These are phyloP conservation scores for Crax fasciolata DNA, from an alignment of 2,797 vertebrate genomes.

Conservation along the genomic window DNA sequence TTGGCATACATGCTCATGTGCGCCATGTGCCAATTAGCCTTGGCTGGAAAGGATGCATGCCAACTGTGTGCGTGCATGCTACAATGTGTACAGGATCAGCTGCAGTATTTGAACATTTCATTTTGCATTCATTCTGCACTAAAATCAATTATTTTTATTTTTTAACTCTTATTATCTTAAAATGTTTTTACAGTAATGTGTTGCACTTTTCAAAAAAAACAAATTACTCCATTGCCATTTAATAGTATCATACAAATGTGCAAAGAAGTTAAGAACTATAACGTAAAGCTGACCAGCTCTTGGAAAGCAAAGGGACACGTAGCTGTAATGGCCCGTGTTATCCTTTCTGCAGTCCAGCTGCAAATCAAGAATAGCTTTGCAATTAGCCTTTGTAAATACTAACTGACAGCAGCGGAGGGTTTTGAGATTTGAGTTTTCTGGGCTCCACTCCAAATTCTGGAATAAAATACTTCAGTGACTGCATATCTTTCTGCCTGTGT, in stretches of 20 bases:
- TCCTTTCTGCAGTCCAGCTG: constrained; percentile 19
- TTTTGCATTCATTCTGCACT: neutral
- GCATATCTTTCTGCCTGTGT: constrained; percentile 15
- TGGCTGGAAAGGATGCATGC: neutral
- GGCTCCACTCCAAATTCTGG: constrained; percentile 55
- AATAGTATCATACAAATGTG: neutral
- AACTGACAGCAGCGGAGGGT: constrained; percentile 39
- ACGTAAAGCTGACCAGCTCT: neutral
- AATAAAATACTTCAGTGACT: constrained; percentile 52
- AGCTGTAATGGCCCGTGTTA: neutral
- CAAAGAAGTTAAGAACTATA: neutral
- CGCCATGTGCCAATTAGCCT: neutral
- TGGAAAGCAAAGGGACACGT: neutral
- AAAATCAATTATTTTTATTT: neutral
- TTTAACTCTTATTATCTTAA: neutral
- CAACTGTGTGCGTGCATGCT: neutral
- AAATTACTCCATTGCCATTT: neutral
- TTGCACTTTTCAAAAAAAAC: neutral
- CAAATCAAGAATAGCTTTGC: constrained; percentile 41
- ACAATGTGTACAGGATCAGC: neutral
- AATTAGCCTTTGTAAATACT: constrained; percentile 56
- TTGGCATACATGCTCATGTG: neutral
- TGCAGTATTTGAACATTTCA: neutral
- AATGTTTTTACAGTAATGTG: neutral
- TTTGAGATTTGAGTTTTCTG: constrained; percentile 58